Evolutionary conservation across 2,797 vertebrate species (phyloP).

Genomic region (Sebastes matsubarae): DNA sequence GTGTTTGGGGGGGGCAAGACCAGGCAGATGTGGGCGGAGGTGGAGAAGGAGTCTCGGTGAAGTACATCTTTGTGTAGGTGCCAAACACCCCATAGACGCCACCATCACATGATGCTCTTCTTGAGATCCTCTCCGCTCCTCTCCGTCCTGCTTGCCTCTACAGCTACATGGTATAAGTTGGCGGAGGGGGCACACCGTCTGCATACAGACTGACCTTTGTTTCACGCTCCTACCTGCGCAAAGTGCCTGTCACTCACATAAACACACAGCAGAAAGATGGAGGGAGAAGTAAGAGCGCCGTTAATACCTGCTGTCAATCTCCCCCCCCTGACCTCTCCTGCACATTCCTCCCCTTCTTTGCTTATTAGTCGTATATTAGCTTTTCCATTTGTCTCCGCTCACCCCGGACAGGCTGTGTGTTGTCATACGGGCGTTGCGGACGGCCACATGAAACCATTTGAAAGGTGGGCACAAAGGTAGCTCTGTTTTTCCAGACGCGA

Average conservation of each 20-base stretch:
- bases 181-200: neutral
- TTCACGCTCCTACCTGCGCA: slow-evolving; percentile 10
- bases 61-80: slow-evolving; percentile 40
- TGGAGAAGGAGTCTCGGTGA: slow-evolving; percentile 20
- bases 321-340: slow-evolving; percentile 54
- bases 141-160: neutral
- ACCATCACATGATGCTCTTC: neutral
- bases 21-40: slow-evolving; percentile 39
- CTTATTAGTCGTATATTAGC: slow-evolving; percentile 78
- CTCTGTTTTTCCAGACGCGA: slow-evolving; percentile 76
- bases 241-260: slow-evolving; percentile 45
- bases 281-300: slow-evolving; percentile 9
- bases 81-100: slow-evolving; percentile 16
- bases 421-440: slow-evolving; percentile 41
- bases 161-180: neutral
- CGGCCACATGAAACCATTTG: slow-evolving; percentile 47
- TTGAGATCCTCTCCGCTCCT: neutral
- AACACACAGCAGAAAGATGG: slow-evolving; percentile 48
- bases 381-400: slow-evolving; percentile 74
- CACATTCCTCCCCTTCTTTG: slow-evolving; percentile 69
- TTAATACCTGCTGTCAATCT: slow-evolving; percentile 75
- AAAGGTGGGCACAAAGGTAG: slow-evolving; percentile 76
- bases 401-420: slow-evolving; percentile 62
- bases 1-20: slow-evolving; percentile 33
- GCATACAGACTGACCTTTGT: slow-evolving; percentile 62